A percentile compares a stretch with the other conserved stretches of the same genome.
These are phyloP conservation scores for Acleris emargana DNA, from an alignment of 2,888 invertebrate genomes.

Conservation along the genomic window DNA sequence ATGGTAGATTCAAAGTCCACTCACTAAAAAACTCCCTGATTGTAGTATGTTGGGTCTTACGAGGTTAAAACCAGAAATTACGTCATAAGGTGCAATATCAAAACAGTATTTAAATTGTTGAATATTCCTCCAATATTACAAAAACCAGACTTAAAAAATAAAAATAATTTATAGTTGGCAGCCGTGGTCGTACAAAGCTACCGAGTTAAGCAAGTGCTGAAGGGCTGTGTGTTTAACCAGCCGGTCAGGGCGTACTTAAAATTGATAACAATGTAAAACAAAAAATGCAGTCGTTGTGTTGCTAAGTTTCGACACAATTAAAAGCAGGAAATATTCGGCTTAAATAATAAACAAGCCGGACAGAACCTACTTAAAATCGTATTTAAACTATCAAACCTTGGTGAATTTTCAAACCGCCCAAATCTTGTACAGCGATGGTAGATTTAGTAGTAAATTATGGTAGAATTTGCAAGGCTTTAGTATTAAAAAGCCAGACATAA, in stretches of 20 bases:
- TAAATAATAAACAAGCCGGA: conserved; percentile 36
- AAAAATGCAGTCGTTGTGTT: not conserved
- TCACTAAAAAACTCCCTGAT: too few relatives aligned
- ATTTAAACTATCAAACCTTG: conserved; percentile 1
- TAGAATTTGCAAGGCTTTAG: conserved; percentile 54
- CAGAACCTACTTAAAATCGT: conserved; percentile 37
- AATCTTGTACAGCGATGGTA: not conserved
- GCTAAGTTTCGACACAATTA: conserved; percentile 38
- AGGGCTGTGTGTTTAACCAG: conserved; percentile 44
- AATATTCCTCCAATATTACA: too few relatives aligned
- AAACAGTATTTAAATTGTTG: too few relatives aligned
- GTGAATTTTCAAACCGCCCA: too few relatives aligned
- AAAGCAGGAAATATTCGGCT: conserved; percentile 51
- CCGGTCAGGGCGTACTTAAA: conserved; percentile 42
- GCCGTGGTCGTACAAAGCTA: too few relatives aligned
- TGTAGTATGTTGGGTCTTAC: too few relatives aligned
- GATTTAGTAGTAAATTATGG: conserved; percentile 48
- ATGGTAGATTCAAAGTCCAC: too few relatives aligned
- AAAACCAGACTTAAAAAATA: too few relatives aligned
- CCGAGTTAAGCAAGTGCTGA: conserved; percentile 45
- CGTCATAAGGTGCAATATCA: too few relatives aligned
- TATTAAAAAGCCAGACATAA: conserved; percentile 44
- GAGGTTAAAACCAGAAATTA: too few relatives aligned
- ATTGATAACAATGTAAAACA: conserved; percentile 20
- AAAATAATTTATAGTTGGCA: too few relatives aligned